phyloP scores from a whole-genome alignment of 2,113 vertebrate species.

The Crypturellus undulatus region DNA sequence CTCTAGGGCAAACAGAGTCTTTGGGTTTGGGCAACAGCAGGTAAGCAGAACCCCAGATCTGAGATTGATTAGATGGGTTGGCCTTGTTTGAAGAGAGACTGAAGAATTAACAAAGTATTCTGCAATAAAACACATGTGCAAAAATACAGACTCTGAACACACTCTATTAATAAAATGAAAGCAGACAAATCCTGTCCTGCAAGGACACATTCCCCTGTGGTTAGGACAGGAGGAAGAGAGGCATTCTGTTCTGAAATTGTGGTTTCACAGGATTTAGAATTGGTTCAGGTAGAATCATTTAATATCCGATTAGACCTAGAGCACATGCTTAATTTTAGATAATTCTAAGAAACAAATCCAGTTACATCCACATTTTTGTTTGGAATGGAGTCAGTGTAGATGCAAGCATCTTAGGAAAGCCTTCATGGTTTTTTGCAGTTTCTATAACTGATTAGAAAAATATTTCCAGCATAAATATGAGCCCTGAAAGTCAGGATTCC shows the following conservation, averaged over 20 bases:
- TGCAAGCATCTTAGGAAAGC: background rate
- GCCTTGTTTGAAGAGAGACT: background rate
- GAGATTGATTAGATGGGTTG: conserved; percentile 28
- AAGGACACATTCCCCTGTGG: background rate
- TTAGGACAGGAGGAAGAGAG: background rate
- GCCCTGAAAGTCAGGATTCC: background rate
- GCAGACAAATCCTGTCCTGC: background rate
- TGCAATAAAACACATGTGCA: background rate
- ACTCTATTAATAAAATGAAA: background rate
- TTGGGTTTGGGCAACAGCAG: conserved; percentile 16
- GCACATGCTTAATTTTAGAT: background rate
- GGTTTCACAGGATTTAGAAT: background rate
- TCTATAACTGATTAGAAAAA: background rate
- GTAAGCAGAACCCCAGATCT: conserved; percentile 38
- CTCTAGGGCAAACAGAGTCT: conserved; percentile 35
- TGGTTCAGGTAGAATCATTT: background rate
- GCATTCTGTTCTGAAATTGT: background rate
- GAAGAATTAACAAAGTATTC: background rate
- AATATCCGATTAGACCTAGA: background rate
- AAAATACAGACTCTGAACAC: background rate
- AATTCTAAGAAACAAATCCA: background rate
- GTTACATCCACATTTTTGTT: background rate
- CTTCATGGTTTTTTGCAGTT: background rate
- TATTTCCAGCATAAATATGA: background rate
- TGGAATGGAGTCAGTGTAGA: background rate